phyloP scores from a whole-genome alignment of 1,140 invertebrate species.

The Drosophila yakuba region DNA sequence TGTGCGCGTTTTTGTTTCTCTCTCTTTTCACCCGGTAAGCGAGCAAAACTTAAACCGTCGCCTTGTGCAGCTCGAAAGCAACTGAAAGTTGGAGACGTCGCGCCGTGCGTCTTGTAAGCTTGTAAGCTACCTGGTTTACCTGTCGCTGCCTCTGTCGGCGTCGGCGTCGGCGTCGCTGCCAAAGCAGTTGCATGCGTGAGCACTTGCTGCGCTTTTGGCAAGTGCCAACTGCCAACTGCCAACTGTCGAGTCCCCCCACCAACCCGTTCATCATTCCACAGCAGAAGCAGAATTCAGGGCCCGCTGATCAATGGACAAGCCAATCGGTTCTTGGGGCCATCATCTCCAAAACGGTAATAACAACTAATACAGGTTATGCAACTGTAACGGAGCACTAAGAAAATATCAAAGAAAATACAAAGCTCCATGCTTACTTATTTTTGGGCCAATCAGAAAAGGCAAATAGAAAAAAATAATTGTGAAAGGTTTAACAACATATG shows the following conservation, averaged over 20 bases:
- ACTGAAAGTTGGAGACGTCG: slow-evolving; percentile 67
- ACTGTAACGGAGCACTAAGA: slow-evolving; percentile 52
- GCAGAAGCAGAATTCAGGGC: slow-evolving; percentile 21
- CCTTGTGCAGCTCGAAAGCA: slow-evolving; percentile 77
- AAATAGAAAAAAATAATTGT: no score
- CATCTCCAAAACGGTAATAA: slow-evolving; percentile 73
- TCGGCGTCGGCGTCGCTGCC: slow-evolving; percentile 8
- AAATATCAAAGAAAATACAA: slow-evolving; percentile 3
- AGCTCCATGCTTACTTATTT: background rate
- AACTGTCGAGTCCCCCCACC: background rate
- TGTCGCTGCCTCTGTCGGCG: slow-evolving; percentile 2
- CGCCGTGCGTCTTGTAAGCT: slow-evolving; percentile 76
- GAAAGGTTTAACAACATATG: no score
- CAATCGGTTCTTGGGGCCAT: slow-evolving; percentile 53
- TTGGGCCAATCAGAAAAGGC: background rate
- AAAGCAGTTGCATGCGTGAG: slow-evolving; percentile 42
- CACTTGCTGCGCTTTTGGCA: slow-evolving; percentile 76
- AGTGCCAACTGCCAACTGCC: slow-evolving; percentile 66
- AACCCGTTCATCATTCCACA: background rate
- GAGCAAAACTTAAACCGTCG: slow-evolving; percentile 56
- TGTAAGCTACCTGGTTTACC: slow-evolving; percentile 58
- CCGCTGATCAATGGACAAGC: slow-evolving; percentile 62
- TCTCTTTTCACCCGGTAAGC: slow-evolving; percentile 3
- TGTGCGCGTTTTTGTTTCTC: slow-evolving; percentile 1
- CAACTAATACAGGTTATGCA: slow-evolving; percentile 82